Base-by-base conservation (phyloP, 1,140 invertebrate genomes). In the Leptonema lineaticorne region DNA sequence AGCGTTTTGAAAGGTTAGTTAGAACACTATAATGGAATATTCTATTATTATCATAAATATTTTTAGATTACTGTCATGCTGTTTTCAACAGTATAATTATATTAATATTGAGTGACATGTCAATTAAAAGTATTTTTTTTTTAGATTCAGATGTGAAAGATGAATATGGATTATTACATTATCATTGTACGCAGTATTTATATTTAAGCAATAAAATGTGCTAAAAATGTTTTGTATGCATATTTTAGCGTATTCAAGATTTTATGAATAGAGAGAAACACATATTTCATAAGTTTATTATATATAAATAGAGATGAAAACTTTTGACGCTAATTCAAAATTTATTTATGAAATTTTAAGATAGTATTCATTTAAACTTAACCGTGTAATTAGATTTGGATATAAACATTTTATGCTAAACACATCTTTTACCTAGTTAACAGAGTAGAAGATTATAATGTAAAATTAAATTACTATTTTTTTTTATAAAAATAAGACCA, bases 101-200 rank as follows among this genome's bases (percentile, higher is more conserved):
- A 5, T 11, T 6, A 33, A 33, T 33, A 33, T 33, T 33, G 30
- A 33, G 30, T 33, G 11, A 6, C 11, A 41, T 4, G 11, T n/a
- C n/a, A 14, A 41, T 41, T 14, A 41, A 41, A 14, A 11, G 16
- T 41, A 14, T 41, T 41, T 41, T 41, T 28, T 46, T 59, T 58
- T 63, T 37, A 67, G 18, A 67, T 67, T 11, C 59, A 60, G 69
- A 71, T 20, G 11, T 65, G 30, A 62, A 64, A 18, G 69, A 71
- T 37, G 58, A 65, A n/a, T 28, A 29, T 27, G 53, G 57, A 28
- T 60, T 45, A 18, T 41, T 71, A 14, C 67, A 53, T 29, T 71
- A 68, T 60, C 57, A 68, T 37, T 71, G 66, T 30, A 68, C 69
- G 22, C 63, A 63, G 62, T 71, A 68, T 41, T n/a, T 67, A 20